These are phyloP conservation scores for Planococcus citri DNA, from an alignment of 1,140 invertebrate species.

Conservation along the genomic window DNA sequence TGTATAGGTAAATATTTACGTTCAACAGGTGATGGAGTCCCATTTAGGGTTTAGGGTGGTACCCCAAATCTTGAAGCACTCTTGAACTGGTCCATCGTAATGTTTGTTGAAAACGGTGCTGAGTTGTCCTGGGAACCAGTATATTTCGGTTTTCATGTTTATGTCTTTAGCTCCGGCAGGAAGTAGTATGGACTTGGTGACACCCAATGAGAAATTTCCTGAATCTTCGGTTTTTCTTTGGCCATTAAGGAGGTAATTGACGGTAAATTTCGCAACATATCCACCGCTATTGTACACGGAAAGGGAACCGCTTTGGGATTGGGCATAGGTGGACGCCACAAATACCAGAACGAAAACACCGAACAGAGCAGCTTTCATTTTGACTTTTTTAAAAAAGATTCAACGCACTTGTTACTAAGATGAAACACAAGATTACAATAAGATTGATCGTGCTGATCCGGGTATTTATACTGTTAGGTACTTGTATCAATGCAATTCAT, in stretches of 20 bases:
- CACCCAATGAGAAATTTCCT: conserved; percentile 13
- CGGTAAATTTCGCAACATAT: neutral
- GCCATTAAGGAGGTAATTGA: neutral
- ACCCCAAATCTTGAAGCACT: conserved; percentile 21
- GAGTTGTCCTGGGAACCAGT: neutral
- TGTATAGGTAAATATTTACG: too few species aligned
- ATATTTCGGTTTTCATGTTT: neutral
- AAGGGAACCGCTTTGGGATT: neutral
- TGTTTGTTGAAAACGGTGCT: neutral
- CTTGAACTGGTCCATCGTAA: neutral
- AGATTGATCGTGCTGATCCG: too few species aligned
- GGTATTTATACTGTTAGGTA: too few species aligned
- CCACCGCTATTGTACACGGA: neutral
- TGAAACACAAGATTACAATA: too few species aligned
- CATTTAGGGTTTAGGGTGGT: neutral
- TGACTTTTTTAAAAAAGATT: too few species aligned
- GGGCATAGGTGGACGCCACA: neutral
- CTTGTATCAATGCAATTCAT: too few species aligned
- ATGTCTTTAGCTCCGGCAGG: neutral
- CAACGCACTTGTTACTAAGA: too few species aligned
- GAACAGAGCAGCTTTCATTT: too few species aligned
- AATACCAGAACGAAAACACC: neutral
- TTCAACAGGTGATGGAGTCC: neutral
- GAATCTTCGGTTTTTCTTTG: neutral
- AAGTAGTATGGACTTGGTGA: neutral